Conservation (phyloP, 2,113 vertebrate genomes). For the Vanacampus margaritifer region DNA sequence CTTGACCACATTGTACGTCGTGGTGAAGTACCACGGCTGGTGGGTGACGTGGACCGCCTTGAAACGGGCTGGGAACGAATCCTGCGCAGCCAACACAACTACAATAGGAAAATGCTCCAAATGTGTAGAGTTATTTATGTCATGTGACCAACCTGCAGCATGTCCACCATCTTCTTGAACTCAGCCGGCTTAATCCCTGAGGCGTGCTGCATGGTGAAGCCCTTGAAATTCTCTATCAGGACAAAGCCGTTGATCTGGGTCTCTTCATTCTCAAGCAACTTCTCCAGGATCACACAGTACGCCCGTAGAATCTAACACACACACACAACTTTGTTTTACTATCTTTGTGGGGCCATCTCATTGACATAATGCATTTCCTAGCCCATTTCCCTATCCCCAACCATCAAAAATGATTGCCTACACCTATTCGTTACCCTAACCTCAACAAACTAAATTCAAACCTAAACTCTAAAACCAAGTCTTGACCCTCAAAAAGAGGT, state of each 20-base stretch:
- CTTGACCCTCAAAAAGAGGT: no score
- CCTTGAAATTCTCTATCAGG: slow-evolving; percentile 95
- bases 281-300: slow-evolving; percentile 95
- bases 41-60: slow-evolving; percentile 95
- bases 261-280: slow-evolving; percentile 92
- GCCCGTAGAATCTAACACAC: slow-evolving; percentile 85
- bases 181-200: slow-evolving; percentile 88
- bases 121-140: not conserved
- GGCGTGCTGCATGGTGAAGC: slow-evolving; percentile 96
- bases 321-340: no score
- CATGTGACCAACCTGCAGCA: slow-evolving; percentile 84
- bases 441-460: no score
- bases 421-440: no score
- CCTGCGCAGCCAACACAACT: slow-evolving; percentile 67
- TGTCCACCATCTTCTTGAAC: slow-evolving; percentile 99
- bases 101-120: no score
- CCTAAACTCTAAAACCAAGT: no score
- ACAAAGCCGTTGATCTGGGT: slow-evolving; percentile 98
- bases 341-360: no score
- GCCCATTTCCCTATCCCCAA: no score
- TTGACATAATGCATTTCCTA: no score
- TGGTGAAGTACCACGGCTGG: slow-evolving; percentile 99
- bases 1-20: slow-evolving; percentile 94
- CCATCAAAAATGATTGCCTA: no score
- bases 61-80: slow-evolving; percentile 95